Evolutionary conservation across 2,797 vertebrate species (phyloP).

Genomic region (Fundulus diaphanus): DNA sequence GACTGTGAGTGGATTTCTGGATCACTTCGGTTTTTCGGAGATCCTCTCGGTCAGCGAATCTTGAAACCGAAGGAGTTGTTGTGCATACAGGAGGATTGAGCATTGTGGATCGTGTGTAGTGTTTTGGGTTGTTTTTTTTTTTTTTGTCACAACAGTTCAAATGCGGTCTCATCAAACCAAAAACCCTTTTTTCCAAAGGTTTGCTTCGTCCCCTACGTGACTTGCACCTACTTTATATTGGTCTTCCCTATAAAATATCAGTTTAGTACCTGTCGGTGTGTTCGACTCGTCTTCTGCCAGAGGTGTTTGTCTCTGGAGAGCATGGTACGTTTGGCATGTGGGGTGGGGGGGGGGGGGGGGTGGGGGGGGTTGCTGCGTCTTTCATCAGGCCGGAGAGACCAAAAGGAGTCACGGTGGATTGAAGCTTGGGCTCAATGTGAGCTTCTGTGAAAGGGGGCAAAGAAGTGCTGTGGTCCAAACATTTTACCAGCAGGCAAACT

Average conservation of each 20-base stretch:
- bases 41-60: conserved; percentile 56
- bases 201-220: background rate
- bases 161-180: background rate
- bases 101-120: background rate
- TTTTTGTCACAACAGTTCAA: background rate
- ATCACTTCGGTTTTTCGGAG: conserved; percentile 38
- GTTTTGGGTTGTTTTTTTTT: background rate
- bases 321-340: background rate
- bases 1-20: conserved; percentile 62
- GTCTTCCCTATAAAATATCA: background rate
- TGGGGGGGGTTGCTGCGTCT: conserved; percentile 9
- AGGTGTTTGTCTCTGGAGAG: conserved; percentile 1
- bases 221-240: background rate
- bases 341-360: conserved; percentile 24
- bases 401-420: conserved; percentile 20
- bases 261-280: background rate
- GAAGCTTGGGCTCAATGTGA: conserved; percentile 5
- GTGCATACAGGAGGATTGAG: background rate
- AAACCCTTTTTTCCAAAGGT: background rate
- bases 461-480: conserved; percentile 13
- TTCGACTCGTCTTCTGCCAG: conserved; percentile 3
- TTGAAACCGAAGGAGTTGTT: conserved; percentile 49
- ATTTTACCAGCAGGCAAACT: conserved; percentile 24
- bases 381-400: conserved; percentile 7
- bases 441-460: conserved; percentile 23